Conservation (phyloP, 2,888 invertebrate species). For the Girardia tigrina region DNA sequence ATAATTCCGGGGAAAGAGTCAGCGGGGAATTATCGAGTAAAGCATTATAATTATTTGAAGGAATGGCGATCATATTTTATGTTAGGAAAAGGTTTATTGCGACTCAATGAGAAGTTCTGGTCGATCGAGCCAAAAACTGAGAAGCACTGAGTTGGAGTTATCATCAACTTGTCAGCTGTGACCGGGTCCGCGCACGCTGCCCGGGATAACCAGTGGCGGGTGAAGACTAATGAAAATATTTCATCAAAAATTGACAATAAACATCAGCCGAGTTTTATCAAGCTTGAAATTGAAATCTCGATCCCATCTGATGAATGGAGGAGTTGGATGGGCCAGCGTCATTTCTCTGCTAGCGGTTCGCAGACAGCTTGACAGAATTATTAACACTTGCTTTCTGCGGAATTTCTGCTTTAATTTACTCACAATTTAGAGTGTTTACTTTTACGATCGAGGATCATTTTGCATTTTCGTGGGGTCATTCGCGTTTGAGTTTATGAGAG, state of each 20-base stretch:
- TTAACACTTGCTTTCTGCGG: background rate
- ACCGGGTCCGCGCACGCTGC: background rate
- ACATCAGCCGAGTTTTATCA: background rate
- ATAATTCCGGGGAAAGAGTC: background rate
- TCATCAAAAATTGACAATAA: constrained; percentile 10
- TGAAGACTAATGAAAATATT: constrained; percentile 20
- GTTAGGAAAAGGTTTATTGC: constrained; percentile 9
- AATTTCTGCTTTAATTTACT: too few species aligned
- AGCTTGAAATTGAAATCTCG: constrained; percentile 13
- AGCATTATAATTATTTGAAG: constrained; percentile 10
- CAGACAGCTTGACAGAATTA: constrained; percentile 9
- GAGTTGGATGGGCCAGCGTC: background rate
- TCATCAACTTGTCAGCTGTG: constrained; percentile 16
- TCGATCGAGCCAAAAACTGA: constrained; percentile 4
- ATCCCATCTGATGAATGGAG: constrained; percentile 17
- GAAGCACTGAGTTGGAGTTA: background rate
- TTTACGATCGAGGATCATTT: too few species aligned
- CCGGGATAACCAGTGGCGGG: background rate
- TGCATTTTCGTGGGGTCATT: too few species aligned
- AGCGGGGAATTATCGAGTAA: background rate
- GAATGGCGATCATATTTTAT: constrained; percentile 10
- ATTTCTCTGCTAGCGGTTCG: background rate
- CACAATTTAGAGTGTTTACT: too few species aligned
- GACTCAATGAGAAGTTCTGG: constrained; percentile 6
- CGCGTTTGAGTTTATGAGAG: too few species aligned